Evolutionary conservation across 2,113 vertebrate genomes (phyloP), one percentile per base, ranked within the genome.

Genomic region (Ictidomys tridecemlineatus): DNA sequence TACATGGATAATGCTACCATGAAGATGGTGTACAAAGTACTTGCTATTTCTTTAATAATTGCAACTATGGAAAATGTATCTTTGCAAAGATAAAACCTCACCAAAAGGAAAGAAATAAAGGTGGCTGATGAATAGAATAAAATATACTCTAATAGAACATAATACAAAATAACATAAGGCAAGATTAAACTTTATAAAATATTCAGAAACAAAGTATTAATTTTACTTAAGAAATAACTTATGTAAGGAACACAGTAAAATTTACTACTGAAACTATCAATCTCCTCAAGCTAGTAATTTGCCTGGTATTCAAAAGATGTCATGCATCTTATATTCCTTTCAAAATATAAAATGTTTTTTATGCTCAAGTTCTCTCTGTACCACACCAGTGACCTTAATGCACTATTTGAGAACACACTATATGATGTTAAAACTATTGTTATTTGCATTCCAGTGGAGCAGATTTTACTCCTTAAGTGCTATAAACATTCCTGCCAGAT

Each of bases 151-250:
- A 53, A 76, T 34, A 61, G 22, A 79, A 58, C 8, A 76, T 37
- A 73, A 85, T 3, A 78, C 24, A 89, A 96, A 91, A 85, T n/a
- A 85, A 80, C 67, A 34, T 7, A 56, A 63, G 12, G 30, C 1
- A 77, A 77, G 72, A 61, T 76, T 18, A 45, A 82, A 91, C 37
- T 94, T 96, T 61, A 11, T 80, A 72, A 63, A 53, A 72, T 10
- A n/a, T 53, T 95, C 56, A 79, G 18, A 18, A 70, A 61, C 34
- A 45, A 95, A 77, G 1, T 72, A 77, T 39, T 37, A 45, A 76
- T 58, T 83, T 78, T 63, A 78, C 69, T 92, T 70, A 72, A 96
- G 69, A 72, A 96, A 12, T 67, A 67, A 51, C 8, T 74, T 86
- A 42, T 2, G 8, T n/a, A 78, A 56, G 42, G 26, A 88, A 17